A percentile compares a stretch with the other conserved stretches of the same genome.
Evolutionary conservation across 2,113 vertebrate genomes (phyloP).

Genomic region (Parus major): DNA sequence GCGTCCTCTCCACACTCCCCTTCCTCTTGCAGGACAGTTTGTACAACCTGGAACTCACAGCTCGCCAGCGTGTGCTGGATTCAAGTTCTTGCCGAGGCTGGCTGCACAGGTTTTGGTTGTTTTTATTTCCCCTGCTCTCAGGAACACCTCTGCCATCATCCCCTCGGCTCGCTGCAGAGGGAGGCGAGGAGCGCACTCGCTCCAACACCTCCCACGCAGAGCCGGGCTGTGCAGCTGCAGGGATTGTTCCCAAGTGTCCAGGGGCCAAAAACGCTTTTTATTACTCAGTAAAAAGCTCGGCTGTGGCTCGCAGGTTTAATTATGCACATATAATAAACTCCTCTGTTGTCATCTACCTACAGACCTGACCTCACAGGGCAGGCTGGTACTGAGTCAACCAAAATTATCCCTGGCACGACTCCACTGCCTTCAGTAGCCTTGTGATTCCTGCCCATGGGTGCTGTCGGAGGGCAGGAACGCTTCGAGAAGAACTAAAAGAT

Average conservation of each 20-base stretch:
- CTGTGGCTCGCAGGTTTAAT: background rate
- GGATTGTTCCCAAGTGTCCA: background rate
- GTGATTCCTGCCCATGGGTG: background rate
- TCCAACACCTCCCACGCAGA: conserved; percentile 10
- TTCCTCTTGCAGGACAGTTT: background rate
- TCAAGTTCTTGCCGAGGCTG: rapidly evolving
- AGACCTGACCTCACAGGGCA: background rate
- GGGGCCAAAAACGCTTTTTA: background rate
- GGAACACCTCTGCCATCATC: background rate
- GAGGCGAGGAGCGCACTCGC: background rate
- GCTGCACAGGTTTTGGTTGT: background rate
- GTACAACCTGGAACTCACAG: rapidly evolving
- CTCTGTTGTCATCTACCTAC: background rate
- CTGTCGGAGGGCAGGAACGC: background rate
- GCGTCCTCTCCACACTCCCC: background rate
- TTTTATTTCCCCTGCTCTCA: background rate
- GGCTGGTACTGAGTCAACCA: background rate
- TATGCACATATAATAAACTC: background rate
- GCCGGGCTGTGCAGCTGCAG: conserved; percentile 22
- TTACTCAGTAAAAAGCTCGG: background rate
- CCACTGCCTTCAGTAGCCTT: background rate
- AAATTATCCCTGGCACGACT: background rate
- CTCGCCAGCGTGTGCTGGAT: rapidly evolving
- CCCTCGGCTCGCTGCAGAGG: background rate
- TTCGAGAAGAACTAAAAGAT: background rate